These are phyloP conservation scores for Resseliella maxima DNA, from an alignment of 2,888 invertebrate species.

Conservation along the genomic window DNA sequence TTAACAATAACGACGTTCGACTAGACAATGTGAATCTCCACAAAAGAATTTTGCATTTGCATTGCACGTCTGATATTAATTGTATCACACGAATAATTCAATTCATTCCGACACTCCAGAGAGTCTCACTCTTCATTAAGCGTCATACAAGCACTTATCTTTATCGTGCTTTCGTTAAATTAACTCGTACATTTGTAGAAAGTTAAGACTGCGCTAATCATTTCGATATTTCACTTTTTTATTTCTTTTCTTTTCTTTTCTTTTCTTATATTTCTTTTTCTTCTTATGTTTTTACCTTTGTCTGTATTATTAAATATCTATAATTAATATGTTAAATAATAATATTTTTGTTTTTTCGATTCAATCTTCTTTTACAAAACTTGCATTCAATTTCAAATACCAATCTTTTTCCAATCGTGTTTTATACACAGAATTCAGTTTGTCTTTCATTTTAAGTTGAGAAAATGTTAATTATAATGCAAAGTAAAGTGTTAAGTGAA, in stretches of 20 bases:
- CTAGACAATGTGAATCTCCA: background rate
- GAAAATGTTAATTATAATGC: background rate
- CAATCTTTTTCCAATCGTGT: background rate
- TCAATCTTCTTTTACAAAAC: background rate
- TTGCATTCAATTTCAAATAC: background rate
- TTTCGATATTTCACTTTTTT: background rate
- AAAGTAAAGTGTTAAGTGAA: background rate
- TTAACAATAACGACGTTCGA: background rate
- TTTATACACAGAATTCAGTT: background rate
- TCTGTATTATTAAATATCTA: background rate
- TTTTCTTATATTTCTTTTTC: background rate
- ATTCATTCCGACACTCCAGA: background rate
- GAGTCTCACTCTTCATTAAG: background rate
- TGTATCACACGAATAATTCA: background rate
- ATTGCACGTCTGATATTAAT: background rate
- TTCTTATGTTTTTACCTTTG: too few relatives aligned
- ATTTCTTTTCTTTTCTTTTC: background rate
- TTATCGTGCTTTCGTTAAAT: slow-evolving; percentile 14
- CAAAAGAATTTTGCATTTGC: background rate
- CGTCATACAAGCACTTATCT: background rate
- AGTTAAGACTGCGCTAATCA: background rate
- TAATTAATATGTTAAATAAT: slow-evolving; percentile 8
- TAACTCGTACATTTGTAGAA: background rate
- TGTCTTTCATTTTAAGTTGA: background rate
- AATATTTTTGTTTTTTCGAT: background rate